A percentile compares a stretch with the other conserved stretches of the same genome.
These are phyloP conservation scores for Helicoverpa armigera DNA, from an alignment of 1,140 invertebrate species.

Conservation along the genomic window DNA sequence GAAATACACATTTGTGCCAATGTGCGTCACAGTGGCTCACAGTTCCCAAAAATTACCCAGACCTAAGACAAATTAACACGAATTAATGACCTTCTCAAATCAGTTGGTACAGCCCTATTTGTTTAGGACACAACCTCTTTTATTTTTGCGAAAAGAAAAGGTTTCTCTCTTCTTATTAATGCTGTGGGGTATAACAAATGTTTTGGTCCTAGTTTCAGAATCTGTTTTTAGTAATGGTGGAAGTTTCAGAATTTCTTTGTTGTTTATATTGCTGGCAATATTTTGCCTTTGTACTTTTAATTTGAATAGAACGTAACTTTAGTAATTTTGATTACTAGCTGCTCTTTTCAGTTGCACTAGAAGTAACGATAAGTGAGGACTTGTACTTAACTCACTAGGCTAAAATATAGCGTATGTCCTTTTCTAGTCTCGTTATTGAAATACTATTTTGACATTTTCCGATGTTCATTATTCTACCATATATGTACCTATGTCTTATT, in stretches of 20 bases:
- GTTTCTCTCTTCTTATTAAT: background rate
- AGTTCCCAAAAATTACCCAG: background rate
- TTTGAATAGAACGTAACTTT: too few species aligned
- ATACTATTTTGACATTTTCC: too few species aligned
- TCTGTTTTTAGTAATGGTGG: background rate
- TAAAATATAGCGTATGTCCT: background rate
- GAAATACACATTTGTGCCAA: too few species aligned
- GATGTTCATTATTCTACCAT: too few species aligned
- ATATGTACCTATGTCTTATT: too few species aligned
- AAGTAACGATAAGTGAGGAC: background rate
- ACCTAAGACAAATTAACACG: background rate
- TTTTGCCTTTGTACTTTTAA: too few species aligned
- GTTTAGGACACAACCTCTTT: conserved; percentile 8
- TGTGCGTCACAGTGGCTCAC: too few species aligned
- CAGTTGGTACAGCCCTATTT: conserved; percentile 19
- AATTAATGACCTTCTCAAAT: conserved; percentile 28
- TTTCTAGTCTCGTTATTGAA: too few species aligned
- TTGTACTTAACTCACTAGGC: background rate
- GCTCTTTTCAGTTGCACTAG: too few species aligned
- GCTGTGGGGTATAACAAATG: too few species aligned
- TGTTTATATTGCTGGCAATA: background rate
- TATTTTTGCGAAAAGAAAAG: conserved; percentile 3
- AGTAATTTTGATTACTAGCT: too few species aligned
- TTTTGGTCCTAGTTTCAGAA: background rate
- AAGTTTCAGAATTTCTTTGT: background rate